phyloP scores from a whole-genome alignment of 2,113 vertebrate genomes.

The Seriola aureovittata region DNA sequence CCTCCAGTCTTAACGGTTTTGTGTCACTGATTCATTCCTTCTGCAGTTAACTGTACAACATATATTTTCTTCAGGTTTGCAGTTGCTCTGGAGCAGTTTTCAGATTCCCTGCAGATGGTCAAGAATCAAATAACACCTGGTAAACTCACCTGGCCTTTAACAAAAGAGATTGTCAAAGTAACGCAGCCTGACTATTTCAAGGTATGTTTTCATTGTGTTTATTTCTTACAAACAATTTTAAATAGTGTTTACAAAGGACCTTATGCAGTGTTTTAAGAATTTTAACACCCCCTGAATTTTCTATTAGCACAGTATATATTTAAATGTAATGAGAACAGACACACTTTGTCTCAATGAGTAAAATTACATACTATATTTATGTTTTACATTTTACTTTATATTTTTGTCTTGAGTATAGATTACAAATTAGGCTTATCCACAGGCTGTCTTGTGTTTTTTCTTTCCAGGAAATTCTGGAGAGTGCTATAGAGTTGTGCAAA shows the following conservation, averaged over 20 bases:
- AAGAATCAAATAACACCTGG: conserved; percentile 88
- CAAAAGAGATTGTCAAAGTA: conserved; percentile 89
- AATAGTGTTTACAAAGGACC: background rate
- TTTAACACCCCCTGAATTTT: background rate
- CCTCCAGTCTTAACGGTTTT: background rate
- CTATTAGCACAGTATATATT: too few species aligned
- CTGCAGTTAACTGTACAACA: background rate
- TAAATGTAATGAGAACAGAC: too few species aligned
- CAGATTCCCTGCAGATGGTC: conserved; percentile 87
- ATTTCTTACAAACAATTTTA: background rate
- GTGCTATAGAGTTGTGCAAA: conserved; percentile 87
- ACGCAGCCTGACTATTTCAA: conserved; percentile 87
- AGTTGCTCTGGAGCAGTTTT: conserved; percentile 88
- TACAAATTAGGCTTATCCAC: background rate
- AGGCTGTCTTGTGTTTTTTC: background rate
- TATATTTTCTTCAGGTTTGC: conserved; percentile 83
- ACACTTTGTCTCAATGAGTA: background rate
- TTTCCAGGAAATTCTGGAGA: conserved; percentile 85
- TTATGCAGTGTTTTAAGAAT: background rate
- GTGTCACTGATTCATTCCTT: background rate
- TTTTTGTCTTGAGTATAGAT: too few species aligned
- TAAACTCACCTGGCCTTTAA: conserved; percentile 94
- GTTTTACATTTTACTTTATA: background rate
- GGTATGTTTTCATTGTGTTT: conserved; percentile 74
- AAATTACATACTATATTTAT: background rate